Conservation (phyloP, 2,797 vertebrate species). For the Urophycis tenuis region DNA sequence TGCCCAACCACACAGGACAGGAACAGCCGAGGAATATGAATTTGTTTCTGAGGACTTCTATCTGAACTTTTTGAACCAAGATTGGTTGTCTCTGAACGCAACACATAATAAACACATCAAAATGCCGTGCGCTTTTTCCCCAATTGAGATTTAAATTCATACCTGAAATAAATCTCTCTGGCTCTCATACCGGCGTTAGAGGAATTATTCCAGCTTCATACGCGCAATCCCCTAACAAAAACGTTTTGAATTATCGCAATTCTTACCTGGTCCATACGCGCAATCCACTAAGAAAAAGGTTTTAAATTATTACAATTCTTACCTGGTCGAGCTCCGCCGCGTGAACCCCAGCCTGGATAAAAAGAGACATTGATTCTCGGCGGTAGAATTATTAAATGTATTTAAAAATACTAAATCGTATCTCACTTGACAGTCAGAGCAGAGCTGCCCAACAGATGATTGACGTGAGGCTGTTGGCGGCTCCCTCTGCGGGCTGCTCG, state of each 20-base stretch:
- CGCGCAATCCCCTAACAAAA: neutral
- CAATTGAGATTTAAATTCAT: neutral
- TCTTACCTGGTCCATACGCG: too few species aligned
- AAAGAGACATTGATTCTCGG: conserved; percentile 62
- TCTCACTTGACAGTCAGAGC: conserved; percentile 68
- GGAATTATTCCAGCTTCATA: neutral
- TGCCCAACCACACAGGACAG: neutral
- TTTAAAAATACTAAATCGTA: conserved; percentile 63
- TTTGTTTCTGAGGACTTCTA: neutral
- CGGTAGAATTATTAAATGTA: conserved; percentile 68
- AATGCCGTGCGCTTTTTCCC: neutral
- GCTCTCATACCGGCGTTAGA: too few species aligned
- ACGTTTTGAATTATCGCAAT: too few species aligned
- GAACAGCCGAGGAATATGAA: neutral
- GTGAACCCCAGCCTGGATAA: conserved; percentile 60
- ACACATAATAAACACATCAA: neutral
- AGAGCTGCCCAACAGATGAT: conserved; percentile 69
- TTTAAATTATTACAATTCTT: conserved; percentile 55
- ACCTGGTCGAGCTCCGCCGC: conserved; percentile 59
- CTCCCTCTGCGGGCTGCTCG: conserved; percentile 72
- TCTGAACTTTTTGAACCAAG: neutral
- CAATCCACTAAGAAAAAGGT: too few species aligned
- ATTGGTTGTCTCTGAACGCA: neutral
- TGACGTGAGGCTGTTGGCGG: conserved; percentile 70
- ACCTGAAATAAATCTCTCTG: neutral